A percentile compares a stretch with the other conserved stretches of the same genome.
Evolutionary conservation across 1,140 invertebrate genomes (phyloP).

Genomic region (Drosophila fuyamai): DNA sequence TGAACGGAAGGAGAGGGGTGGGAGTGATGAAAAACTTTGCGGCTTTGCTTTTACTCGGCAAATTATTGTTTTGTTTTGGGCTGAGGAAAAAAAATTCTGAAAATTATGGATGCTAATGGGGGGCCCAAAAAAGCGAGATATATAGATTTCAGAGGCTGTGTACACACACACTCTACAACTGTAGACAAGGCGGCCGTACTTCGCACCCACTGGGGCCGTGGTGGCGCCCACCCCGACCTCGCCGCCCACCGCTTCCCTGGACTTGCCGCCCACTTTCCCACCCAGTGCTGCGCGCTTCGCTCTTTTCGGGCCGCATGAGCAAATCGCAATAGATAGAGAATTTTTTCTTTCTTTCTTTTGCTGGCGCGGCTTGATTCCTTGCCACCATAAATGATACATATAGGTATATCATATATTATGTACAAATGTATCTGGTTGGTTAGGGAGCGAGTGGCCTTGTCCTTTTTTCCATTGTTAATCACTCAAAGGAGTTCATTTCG

Average conservation of each 20-base stretch:
- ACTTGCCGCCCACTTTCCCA: constrained; percentile 12
- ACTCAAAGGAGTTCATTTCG: constrained; percentile 38
- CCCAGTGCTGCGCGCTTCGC: constrained; percentile 63
- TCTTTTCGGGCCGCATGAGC: constrained; percentile 81
- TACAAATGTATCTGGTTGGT: constrained; percentile 5
- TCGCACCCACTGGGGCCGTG: constrained; percentile 61
- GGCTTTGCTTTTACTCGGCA: constrained; percentile 19
- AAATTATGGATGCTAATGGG: constrained; percentile 67
- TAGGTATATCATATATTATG: constrained; percentile 11
- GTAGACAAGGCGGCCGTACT: constrained; percentile 65
- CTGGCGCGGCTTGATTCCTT: constrained; percentile 68
- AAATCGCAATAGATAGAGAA: constrained; percentile 84
- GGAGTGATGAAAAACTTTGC: constrained; percentile 33
- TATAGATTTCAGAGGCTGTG: constrained; percentile 33
- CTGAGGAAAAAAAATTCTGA: constrained; percentile 10
- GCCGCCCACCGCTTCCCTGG: constrained; percentile 1
- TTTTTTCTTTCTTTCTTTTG: constrained; percentile 70
- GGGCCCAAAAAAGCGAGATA: constrained; percentile 31
- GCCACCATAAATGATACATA: constrained; percentile 31
- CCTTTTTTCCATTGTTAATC: constrained; percentile 49
- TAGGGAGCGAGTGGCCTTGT: constrained; percentile 51
- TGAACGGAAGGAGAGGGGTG: neutral
- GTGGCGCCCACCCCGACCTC: constrained; percentile 46
- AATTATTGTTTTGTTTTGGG: constrained; percentile 54
- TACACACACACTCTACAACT: constrained; percentile 37